Evolutionary conservation across 1,140 invertebrate species (phyloP).

Genomic region (Papilio helenus): DNA sequence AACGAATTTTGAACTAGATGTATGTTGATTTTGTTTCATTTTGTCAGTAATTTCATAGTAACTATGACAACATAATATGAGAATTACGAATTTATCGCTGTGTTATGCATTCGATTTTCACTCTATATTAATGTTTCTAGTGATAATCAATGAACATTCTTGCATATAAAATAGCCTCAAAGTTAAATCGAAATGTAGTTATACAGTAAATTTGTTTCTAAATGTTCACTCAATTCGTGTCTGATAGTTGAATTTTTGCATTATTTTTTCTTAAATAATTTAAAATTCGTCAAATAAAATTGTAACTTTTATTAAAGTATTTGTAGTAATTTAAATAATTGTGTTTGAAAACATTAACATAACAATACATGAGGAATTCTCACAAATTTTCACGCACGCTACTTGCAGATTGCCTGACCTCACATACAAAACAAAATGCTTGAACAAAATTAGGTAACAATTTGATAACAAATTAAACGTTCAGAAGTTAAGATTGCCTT

Average conservation of each 20-base stretch:
- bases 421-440: slow-evolving; percentile 4
- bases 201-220: too few relatives aligned
- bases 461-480: too few relatives aligned
- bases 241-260: neutral
- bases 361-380: slow-evolving; percentile 24
- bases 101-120: too few relatives aligned
- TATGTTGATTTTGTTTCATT: neutral
- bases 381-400: slow-evolving; percentile 6
- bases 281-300: neutral
- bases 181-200: too few relatives aligned
- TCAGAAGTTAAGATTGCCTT: too few relatives aligned
- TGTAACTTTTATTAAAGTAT: neutral
- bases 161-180: too few relatives aligned
- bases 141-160: too few relatives aligned
- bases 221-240: neutral
- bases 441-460: neutral
- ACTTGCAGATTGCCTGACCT: neutral
- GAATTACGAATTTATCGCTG: too few relatives aligned
- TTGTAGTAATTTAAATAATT: neutral
- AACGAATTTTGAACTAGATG: neutral
- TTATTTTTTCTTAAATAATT: neutral
- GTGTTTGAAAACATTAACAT: neutral
- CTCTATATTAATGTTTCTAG: too few relatives aligned
- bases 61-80: neutral
- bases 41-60: neutral